Conservation (phyloP, 1,140 invertebrate species). For the Scaptomyza hsui region DNA sequence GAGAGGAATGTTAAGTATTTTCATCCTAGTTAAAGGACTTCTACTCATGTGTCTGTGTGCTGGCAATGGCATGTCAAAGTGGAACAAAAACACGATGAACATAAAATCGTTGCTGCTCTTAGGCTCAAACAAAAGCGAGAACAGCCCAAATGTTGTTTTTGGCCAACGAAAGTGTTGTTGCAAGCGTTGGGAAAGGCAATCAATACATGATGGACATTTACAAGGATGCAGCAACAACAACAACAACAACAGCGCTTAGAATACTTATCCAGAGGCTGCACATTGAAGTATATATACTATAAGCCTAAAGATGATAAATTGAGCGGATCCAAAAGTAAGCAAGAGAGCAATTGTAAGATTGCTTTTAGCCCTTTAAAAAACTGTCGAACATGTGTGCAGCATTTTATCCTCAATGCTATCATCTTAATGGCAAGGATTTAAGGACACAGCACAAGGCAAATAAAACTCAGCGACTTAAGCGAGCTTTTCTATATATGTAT, state of each 20-base stretch:
- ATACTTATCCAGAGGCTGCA: slow-evolving; percentile 30
- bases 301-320: slow-evolving; percentile 58
- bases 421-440: slow-evolving; percentile 53
- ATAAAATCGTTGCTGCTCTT: neutral
- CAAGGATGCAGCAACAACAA: slow-evolving; percentile 33
- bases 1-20: neutral
- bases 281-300: slow-evolving; percentile 1
- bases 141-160: slow-evolving; percentile 39
- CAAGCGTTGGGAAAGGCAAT: neutral
- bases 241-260: slow-evolving; percentile 44
- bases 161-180: slow-evolving; percentile 16
- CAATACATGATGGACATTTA: slow-evolving; percentile 1
- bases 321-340: slow-evolving; percentile 6
- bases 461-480: slow-evolving; percentile 42
- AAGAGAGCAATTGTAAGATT: slow-evolving; percentile 34
- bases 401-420: slow-evolving; percentile 42
- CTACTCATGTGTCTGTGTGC: neutral
- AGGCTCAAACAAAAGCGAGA: slow-evolving; percentile 11
- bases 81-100: slow-evolving; percentile 8
- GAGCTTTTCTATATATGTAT: slow-evolving; percentile 23
- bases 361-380: slow-evolving; percentile 7
- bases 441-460: neutral
- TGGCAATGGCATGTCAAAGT: slow-evolving; percentile 4
- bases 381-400: slow-evolving; percentile 26
- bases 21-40: neutral